A percentile compares a stretch with the other conserved stretches of the same genome.
phyloP scores from a whole-genome alignment of 2,797 vertebrate species.

The Chrysocyon brachyurus region DNA sequence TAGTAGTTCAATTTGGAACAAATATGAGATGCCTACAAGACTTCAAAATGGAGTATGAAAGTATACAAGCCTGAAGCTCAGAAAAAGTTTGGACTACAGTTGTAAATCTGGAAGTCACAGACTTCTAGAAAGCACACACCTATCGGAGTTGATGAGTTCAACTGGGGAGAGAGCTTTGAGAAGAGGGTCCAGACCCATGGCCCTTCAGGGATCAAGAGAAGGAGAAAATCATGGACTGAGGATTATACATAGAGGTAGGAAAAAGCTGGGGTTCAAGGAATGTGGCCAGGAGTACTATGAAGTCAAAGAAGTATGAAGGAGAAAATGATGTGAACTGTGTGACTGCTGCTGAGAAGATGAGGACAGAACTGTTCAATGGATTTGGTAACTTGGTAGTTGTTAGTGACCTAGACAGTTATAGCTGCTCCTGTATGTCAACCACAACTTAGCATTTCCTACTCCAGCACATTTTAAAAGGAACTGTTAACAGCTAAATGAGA shows the following conservation, averaged over 20 bases:
- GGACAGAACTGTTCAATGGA: not conserved
- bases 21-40: not conserved
- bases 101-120: not conserved
- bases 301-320: not conserved
- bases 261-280: not conserved
- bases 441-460: not conserved
- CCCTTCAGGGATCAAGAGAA: conserved; percentile 21
- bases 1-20: not conserved
- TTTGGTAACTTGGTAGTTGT: not conserved
- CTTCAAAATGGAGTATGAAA: not conserved
- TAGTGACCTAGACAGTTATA: not conserved
- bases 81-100: not conserved
- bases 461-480: not conserved
- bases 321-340: not conserved
- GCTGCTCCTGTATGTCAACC: not conserved
- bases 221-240: not conserved
- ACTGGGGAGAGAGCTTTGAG: not conserved
- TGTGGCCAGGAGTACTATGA: not conserved
- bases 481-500: not conserved
- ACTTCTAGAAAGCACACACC: not conserved
- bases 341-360: not conserved
- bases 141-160: not conserved
- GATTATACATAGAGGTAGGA: not conserved
- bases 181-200: not conserved
- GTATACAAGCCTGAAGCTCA: not conserved